Evolutionary conservation across 1,140 invertebrate genomes (phyloP).

Genomic region (Daktulosphaira vitifoliae): DNA sequence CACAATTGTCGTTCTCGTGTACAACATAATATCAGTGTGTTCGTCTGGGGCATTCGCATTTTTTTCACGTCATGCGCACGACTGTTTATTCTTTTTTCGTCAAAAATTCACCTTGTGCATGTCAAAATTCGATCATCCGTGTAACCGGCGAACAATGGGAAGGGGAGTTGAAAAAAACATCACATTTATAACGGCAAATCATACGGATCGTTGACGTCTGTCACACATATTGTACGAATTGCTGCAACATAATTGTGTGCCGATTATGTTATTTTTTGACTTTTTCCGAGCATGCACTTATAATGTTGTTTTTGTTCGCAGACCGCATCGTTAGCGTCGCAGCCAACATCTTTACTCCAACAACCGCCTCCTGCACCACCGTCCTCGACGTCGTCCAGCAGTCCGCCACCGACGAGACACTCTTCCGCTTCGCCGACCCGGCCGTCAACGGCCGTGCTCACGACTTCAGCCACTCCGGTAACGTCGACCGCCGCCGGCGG

Average conservation of each 20-base stretch:
- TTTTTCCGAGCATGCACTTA: too few relatives aligned
- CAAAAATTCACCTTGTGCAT: conserved; percentile 13
- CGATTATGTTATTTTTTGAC: too few relatives aligned
- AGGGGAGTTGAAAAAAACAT: background rate
- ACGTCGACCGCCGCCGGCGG: conserved; percentile 4
- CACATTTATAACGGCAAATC: conserved; percentile 4
- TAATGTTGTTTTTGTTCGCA: background rate
- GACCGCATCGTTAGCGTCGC: conserved; percentile 4
- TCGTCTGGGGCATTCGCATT: too few relatives aligned
- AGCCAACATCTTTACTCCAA: conserved; percentile 1
- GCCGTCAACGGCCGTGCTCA: background rate
- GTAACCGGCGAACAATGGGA: background rate
- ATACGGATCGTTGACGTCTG: conserved; percentile 24
- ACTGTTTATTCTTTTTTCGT: conserved; percentile 1
- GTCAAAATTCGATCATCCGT: conserved; percentile 27
- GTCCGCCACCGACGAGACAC: background rate
- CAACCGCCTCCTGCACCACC: background rate
- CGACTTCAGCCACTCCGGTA: background rate
- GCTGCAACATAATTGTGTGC: too few relatives aligned
- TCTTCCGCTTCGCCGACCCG: background rate
- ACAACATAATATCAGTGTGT: too few relatives aligned
- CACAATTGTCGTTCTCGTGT: too few relatives aligned
- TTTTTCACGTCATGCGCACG: too few relatives aligned
- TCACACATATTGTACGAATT: too few relatives aligned
- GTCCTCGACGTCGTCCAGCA: background rate